Evolutionary conservation across 1,140 invertebrate species (phyloP).

Genomic region (Eupeodes corollae): DNA sequence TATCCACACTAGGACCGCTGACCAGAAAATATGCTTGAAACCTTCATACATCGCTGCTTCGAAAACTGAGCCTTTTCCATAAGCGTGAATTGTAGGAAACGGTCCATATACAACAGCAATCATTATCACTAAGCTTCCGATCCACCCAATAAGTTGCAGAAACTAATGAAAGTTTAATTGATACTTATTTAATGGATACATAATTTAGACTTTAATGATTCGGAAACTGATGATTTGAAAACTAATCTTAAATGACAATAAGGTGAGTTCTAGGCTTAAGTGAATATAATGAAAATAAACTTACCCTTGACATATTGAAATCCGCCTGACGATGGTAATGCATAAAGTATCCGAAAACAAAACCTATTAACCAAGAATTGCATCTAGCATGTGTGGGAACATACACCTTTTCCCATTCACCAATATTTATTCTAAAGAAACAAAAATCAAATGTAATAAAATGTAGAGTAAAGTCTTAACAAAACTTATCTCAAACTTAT

Average conservation of each 20-base stretch:
- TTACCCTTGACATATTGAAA: slow-evolving; percentile 7
- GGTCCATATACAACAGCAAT: slow-evolving; percentile 15
- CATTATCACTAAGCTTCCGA: slow-evolving; percentile 18
- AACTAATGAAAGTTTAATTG: too few relatives aligned
- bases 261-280: too few relatives aligned
- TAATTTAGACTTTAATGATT: too few relatives aligned
- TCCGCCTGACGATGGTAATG: slow-evolving; percentile 10
- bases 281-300: too few relatives aligned
- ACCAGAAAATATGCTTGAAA: slow-evolving; percentile 49
- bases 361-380: slow-evolving; percentile 22
- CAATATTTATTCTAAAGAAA: background rate
- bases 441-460: too few relatives aligned
- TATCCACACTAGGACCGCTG: slow-evolving; percentile 51
- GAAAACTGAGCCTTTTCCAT: slow-evolving; percentile 17
- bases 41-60: slow-evolving; percentile 50
- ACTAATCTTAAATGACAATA: too few relatives aligned
- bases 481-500: too few relatives aligned
- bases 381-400: slow-evolving; percentile 17
- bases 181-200: too few relatives aligned
- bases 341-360: slow-evolving; percentile 22
- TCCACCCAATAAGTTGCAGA: slow-evolving; percentile 9
- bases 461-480: too few relatives aligned
- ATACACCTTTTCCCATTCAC: slow-evolving; percentile 7
- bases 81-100: slow-evolving; percentile 19
- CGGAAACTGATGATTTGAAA: too few relatives aligned